These are phyloP conservation scores for Hydrolagus colliei DNA, from an alignment of 2,797 vertebrate genomes.

Conservation along the genomic window DNA sequence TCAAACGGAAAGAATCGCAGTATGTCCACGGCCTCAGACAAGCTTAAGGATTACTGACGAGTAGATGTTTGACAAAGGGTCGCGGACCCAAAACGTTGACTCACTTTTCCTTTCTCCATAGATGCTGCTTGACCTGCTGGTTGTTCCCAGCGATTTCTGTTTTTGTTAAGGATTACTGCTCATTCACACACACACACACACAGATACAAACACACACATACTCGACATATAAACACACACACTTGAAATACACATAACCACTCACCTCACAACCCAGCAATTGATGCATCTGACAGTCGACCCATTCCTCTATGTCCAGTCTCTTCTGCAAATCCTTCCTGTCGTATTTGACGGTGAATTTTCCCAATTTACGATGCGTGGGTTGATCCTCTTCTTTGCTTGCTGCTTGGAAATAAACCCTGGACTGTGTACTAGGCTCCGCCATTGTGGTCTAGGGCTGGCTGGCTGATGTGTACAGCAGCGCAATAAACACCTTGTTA, in stretches of 20 bases:
- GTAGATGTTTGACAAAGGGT: too few species aligned
- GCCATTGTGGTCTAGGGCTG: slow-evolving; percentile 40
- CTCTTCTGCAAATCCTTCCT: slow-evolving; percentile 85
- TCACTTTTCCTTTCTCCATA: too few species aligned
- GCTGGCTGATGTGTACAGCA: neutral
- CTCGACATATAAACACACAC: too few species aligned
- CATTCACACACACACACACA: too few species aligned
- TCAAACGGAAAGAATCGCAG: neutral
- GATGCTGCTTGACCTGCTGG: too few species aligned
- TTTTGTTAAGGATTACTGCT: neutral
- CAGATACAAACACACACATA: too few species aligned
- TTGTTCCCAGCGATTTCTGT: too few species aligned
- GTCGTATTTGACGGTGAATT: slow-evolving; percentile 92
- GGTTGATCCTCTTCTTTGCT: slow-evolving; percentile 67
- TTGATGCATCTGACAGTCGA: slow-evolving; percentile 79
- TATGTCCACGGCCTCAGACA: neutral
- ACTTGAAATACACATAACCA: neutral
- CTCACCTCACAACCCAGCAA: slow-evolving; percentile 84
- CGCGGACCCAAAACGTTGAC: too few species aligned
- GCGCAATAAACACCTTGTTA: neutral
- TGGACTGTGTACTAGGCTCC: slow-evolving; percentile 66
- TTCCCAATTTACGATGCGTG: slow-evolving; percentile 73
- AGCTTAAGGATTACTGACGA: neutral
- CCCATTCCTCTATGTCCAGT: slow-evolving; percentile 91
- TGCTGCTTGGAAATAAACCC: slow-evolving; percentile 74